A percentile compares a stretch with the other conserved stretches of the same genome.
These are phyloP conservation scores for Perizoma flavofasciatum DNA, from an alignment of 2,888 invertebrate genomes.

Conservation along the genomic window DNA sequence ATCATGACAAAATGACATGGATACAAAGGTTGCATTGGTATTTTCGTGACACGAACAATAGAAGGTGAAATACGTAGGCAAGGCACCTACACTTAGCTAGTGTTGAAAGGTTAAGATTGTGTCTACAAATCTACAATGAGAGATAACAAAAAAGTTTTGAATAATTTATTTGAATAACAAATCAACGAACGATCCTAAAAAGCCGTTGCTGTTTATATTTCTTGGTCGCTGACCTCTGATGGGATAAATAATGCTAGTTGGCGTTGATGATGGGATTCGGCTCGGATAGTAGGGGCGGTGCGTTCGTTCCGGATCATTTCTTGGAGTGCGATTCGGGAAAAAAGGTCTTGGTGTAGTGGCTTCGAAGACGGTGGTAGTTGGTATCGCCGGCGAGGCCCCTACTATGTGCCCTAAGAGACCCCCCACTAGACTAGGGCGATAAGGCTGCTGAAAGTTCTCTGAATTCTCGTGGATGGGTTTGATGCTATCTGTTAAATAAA, in stretches of 20 bases:
- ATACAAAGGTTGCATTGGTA: slow-evolving; percentile 53
- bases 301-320: slow-evolving; percentile 29
- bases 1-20: slow-evolving; percentile 44
- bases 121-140: slow-evolving; percentile 4
- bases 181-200: slow-evolving; percentile 71
- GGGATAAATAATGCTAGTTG: slow-evolving; percentile 32
- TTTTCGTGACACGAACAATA: slow-evolving; percentile 45
- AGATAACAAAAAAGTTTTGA: slow-evolving; percentile 20
- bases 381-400: slow-evolving; percentile 58
- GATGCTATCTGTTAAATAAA: slow-evolving; percentile 57
- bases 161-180: slow-evolving; percentile 65
- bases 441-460: slow-evolving; percentile 50
- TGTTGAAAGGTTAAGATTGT: slow-evolving; percentile 18
- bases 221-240: slow-evolving; percentile 47
- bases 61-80: slow-evolving; percentile 38
- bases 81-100: slow-evolving; percentile 9
- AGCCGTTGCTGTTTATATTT: slow-evolving; percentile 48
- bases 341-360: slow-evolving; percentile 24
- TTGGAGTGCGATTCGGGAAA: slow-evolving; percentile 30
- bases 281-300: slow-evolving; percentile 9
- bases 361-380: slow-evolving; percentile 39
- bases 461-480: slow-evolving; percentile 70
- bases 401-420: slow-evolving; percentile 62
- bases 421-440: slow-evolving; percentile 65
- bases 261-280: slow-evolving; percentile 31